Base-by-base conservation (phyloP, 2,797 vertebrate genomes). In the Acanthurus tractus region DNA sequence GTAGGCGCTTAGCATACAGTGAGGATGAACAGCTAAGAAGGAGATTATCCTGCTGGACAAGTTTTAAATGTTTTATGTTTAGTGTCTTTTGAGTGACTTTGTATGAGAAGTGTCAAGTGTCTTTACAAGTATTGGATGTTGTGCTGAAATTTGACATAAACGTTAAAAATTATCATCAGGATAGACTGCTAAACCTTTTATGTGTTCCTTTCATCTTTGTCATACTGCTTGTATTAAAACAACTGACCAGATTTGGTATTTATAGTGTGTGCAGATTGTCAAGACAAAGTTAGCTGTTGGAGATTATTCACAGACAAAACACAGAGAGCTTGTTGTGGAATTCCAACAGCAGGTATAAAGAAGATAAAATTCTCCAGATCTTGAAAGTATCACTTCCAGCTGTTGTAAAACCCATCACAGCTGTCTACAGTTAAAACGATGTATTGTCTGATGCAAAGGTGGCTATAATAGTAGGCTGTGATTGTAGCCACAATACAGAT, bases 401-500 rank as follows among this genome's bases (percentile, higher is more conserved):
- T 88, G 88, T 93, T 92, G 88, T 90, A 90, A 78, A 92, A 89
- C 36, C 85, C 79, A 86, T 87, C 81, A 85, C 78, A 89, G 88
- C 86, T 90, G 88, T 91, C 91, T 92, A 53, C 81, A 85, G 85
- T 74, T 84, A 79, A 85, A 92, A 88, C 70, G 67, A 22, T 89
- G 86, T 86, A 91, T 92, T 94, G 93, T 95, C 93, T 94, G 88
- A 93, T 83, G 78, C 85, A 79, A 87, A 85, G 82, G 78, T 86
- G 75, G 81, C 66, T 88, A 86, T 89, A 93, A 93, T 82, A 86
- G 89, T 79, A 63, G 65, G 62, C 79, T 46, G 73, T 92, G 92
- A 94, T 91, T 94, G 92, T 95, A 95, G 94, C 79, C 94, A 96
- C 94, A 96, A 95, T 95, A 95, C 83, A 91, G 93, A 94, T 93